Percentiles rank a stretch among this genome's conserved stretches.
These are phyloP conservation scores for Agrypnia vestita DNA, from an alignment of 1,140 invertebrate species.

Conservation along the genomic window DNA sequence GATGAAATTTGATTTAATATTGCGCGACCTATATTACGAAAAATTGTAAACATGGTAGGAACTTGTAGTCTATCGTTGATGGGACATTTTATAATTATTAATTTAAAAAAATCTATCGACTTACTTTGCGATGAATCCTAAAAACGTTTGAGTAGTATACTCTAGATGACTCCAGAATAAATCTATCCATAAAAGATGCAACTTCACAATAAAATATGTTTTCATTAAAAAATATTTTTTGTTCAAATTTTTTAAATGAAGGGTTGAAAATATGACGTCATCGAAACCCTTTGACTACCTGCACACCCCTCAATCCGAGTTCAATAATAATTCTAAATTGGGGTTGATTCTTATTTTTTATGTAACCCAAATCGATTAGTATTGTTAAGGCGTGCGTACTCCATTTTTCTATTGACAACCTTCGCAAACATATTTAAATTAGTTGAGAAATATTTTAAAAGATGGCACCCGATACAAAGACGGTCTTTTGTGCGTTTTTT, in stretches of 20 bases:
- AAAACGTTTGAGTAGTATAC: too few species aligned
- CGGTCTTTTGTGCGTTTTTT: constrained; percentile 13
- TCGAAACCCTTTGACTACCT: constrained; percentile 46
- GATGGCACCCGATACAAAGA: constrained; percentile 21
- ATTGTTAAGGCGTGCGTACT: constrained; percentile 52
- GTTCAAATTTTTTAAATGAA: neutral
- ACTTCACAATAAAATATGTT: too few species aligned
- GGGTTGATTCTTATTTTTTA: constrained; percentile 21
- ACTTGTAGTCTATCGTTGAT: too few species aligned
- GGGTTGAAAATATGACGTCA: constrained; percentile 38
- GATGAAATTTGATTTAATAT: too few species aligned
- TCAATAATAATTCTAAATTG: constrained; percentile 47
- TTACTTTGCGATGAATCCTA: too few species aligned
- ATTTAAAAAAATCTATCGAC: too few species aligned
- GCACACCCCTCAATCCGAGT: neutral
- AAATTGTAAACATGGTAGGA: too few species aligned
- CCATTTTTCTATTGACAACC: constrained; percentile 31
- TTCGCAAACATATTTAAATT: constrained; percentile 23
- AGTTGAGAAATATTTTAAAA: constrained; percentile 9
- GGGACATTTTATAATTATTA: too few species aligned
- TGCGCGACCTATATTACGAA: too few species aligned
- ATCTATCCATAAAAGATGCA: too few species aligned
- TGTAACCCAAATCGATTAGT: constrained; percentile 53
- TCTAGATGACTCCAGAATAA: too few species aligned
- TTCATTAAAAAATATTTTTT: too few species aligned